Evolutionary conservation across 1,140 invertebrate genomes (phyloP), one percentile per base, ranked within the genome.

Genomic region (Popillia japonica): DNA sequence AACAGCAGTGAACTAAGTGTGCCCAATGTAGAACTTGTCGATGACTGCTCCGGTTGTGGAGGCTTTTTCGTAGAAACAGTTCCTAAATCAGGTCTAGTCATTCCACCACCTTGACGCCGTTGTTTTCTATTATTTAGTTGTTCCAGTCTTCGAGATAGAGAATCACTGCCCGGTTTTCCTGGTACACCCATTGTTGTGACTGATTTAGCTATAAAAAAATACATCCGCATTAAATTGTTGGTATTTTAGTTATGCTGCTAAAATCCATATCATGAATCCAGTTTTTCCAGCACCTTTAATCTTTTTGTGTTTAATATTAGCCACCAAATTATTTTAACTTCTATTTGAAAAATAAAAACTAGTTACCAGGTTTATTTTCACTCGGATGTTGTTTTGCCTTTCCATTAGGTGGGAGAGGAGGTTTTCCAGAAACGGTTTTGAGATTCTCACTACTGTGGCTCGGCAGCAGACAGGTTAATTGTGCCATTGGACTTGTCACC

Each of bases 1-100:
- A 96, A 96, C 10, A 95, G 88, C 80, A 96, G 88, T 22, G 92
- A 92, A 87, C 94, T 95, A 75, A 96, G 90, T 27, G 93, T 94
- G 75, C 94, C 94, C 14, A 95, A 88, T 0, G 94, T 90, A 14
- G 92, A 92, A 44, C 83, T 83, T 0, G 93, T 90, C n/a, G 92
- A 91, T 44, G 83, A 82, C 77, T 84, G 81, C 81, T 85, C 85
- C 73, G 83, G 84, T 78, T 81, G 79, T 44, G 83, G 82, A 74
- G 77, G 82, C 3, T 88, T 84, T 79, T 88, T 87, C 72, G 88
- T 88, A 7, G 88, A 87, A 81, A 83, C 87, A 55, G 81, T 85
- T 79, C 92, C 91, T 4, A 92, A 85, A 86, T 92, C 92, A 0
- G 90, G 88, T 34, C 90, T 88, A 0, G 89, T 90, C 14, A 87